Evolutionary conservation across 1,140 invertebrate genomes (phyloP), one percentile per base, ranked within the genome.

Genomic region (Heliconius eleuchia): DNA sequence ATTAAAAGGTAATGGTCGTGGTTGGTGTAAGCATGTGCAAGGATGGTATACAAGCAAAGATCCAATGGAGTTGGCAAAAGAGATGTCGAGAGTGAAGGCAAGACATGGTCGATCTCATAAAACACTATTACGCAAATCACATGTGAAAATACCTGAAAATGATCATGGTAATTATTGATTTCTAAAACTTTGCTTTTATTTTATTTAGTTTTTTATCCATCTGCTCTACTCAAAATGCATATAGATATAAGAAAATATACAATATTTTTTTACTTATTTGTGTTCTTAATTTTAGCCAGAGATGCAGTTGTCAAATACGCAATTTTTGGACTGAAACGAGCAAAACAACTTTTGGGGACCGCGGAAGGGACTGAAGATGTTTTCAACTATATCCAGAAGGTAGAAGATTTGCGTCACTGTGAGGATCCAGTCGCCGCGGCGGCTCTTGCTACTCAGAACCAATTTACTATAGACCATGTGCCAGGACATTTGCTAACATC

Each of bases 51-150:
- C 91, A 34, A 94, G 85, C 2, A 95, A 95, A 80, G 89, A 95
- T 34, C 94, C 96, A 4, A 89, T 95, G 83, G 94, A 95, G 71
- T 89, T 97, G 7, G 96, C 96, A 3, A 95, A 96, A 83, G 95
- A 96, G 75, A 92, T 97, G 0, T 96, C 96, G 2, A 95, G 96
- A 88, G 96, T 95, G 46, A 95, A 94, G 81, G 94, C 95, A 2
- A 95, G 96, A 82, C 95, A 96, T 85, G 96, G 96, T 1, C 97
- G 96, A 93, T 96, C 95, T 2, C 97, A 97, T 87, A 96, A 96
- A 80, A 97, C 97, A 83, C 91, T 97, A 9, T 89, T 97, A 1
- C 95, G 96, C 81, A 95, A 97, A 52, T 94, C 95, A 27, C 97
- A 97, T 93, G 83, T 95, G 6, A 95, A 95, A 83, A 74, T 91